Conservation (phyloP, 2,113 vertebrate species). For the Eolophus roseicapilla region DNA sequence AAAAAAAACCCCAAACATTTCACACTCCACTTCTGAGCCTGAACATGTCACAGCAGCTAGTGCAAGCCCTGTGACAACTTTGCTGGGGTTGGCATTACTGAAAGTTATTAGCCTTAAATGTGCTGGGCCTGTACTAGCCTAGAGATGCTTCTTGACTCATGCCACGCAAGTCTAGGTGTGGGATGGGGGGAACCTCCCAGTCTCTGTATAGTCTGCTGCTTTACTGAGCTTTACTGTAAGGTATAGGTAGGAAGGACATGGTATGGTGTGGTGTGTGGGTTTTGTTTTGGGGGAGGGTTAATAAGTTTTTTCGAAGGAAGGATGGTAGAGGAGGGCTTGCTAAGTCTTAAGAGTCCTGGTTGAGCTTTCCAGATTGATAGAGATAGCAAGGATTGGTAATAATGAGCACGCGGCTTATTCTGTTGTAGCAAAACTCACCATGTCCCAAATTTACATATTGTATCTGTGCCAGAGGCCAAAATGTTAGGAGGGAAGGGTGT, state of each 20-base stretch:
- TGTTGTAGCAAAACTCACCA: neutral
- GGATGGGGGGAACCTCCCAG: neutral
- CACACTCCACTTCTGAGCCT: neutral
- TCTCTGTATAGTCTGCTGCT: neutral
- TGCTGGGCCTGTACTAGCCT: neutral
- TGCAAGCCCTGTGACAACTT: neutral
- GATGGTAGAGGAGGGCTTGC: neutral
- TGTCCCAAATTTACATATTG: neutral
- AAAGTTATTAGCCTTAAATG: neutral
- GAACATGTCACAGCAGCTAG: neutral
- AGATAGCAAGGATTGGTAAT: neutral
- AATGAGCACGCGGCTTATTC: neutral
- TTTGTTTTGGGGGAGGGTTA: neutral
- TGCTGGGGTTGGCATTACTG: neutral
- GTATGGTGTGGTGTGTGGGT: neutral
- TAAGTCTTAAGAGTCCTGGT: neutral
- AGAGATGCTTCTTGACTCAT: neutral
- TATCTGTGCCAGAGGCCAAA: neutral
- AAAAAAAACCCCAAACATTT: neutral
- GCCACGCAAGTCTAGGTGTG: neutral
- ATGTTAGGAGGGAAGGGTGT: neutral
- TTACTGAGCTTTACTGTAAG: neutral
- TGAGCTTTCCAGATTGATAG: neutral
- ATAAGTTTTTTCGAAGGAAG: neutral
- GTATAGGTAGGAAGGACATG: neutral